Evolutionary conservation across 2,113 vertebrate genomes (phyloP).

Genomic region (Plectropomus leopardus): DNA sequence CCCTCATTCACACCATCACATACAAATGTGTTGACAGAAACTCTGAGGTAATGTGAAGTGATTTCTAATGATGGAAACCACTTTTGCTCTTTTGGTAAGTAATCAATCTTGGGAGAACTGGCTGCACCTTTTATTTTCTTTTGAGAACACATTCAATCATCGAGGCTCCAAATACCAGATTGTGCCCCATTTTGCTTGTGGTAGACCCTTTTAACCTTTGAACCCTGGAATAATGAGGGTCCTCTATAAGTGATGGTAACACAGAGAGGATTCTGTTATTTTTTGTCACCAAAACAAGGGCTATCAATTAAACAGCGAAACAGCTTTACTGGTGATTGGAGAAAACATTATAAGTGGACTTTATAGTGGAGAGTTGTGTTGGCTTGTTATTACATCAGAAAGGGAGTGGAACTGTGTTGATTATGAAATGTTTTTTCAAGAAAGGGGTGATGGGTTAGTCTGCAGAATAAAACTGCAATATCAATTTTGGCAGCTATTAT

Average conservation of each 20-base stretch:
- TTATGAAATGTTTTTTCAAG: slow-evolving; percentile 48
- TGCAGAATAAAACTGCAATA: too few relatives aligned
- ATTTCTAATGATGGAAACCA: slow-evolving; percentile 31
- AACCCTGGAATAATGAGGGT: slow-evolving; percentile 54
- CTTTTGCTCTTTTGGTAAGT: slow-evolving; percentile 15
- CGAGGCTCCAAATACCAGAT: slow-evolving; percentile 23
- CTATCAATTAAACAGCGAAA: slow-evolving; percentile 7
- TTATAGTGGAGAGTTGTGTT: not conserved
- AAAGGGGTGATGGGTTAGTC: not conserved
- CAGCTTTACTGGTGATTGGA: slow-evolving; percentile 15
- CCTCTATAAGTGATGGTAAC: slow-evolving; percentile 47
- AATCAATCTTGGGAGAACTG: slow-evolving; percentile 48
- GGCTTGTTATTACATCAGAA: not conserved
- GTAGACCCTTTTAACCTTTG: slow-evolving; percentile 69
- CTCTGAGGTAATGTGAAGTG: slow-evolving; percentile 26
- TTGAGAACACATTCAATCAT: slow-evolving; percentile 50
- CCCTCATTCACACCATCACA: not conserved
- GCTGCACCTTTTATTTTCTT: slow-evolving; percentile 32
- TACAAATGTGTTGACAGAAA: slow-evolving; percentile 1
- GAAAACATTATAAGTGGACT: not conserved
- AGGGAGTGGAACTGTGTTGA: not conserved
- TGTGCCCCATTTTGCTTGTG: slow-evolving; percentile 50
- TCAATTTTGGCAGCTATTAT: not conserved
- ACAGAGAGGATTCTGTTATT: slow-evolving; percentile 14
- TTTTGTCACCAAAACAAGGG: slow-evolving; percentile 22